These are phyloP conservation scores for Elaphurus davidianus DNA, from an alignment of 2,113 vertebrate species.

Conservation along the genomic window DNA sequence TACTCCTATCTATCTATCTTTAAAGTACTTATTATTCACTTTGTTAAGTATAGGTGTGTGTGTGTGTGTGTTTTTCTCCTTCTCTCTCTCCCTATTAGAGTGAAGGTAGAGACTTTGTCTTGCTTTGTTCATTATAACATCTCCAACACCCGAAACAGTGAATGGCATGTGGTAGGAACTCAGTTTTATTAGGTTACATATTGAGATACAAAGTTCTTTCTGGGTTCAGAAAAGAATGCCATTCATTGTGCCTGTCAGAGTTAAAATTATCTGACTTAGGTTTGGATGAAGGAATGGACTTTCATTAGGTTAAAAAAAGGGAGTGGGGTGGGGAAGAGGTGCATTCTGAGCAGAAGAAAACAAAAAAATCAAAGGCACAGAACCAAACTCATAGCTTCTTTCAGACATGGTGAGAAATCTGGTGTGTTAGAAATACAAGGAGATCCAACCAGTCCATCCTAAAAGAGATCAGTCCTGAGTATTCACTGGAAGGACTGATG, in stretches of 20 bases:
- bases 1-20: neutral
- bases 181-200: neutral
- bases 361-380: neutral
- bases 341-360: neutral
- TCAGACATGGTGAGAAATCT: neutral
- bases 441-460: neutral
- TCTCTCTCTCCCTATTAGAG: neutral
- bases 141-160: neutral
- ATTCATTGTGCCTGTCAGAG: neutral
- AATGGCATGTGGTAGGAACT: neutral
- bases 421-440: neutral
- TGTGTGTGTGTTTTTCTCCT: neutral
- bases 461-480: neutral
- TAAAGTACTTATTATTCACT: slow-evolving; percentile 13
- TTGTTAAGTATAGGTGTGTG: neutral
- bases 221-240: neutral
- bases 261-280: neutral
- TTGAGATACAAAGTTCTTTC: slow-evolving; percentile 1
- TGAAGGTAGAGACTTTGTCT: neutral
- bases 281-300: neutral
- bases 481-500: neutral
- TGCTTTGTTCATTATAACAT: neutral
- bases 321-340: neutral
- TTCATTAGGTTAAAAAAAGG: neutral
- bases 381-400: neutral